phyloP scores from a whole-genome alignment of 2,113 vertebrate species.

The Accipiter virgatus region DNA sequence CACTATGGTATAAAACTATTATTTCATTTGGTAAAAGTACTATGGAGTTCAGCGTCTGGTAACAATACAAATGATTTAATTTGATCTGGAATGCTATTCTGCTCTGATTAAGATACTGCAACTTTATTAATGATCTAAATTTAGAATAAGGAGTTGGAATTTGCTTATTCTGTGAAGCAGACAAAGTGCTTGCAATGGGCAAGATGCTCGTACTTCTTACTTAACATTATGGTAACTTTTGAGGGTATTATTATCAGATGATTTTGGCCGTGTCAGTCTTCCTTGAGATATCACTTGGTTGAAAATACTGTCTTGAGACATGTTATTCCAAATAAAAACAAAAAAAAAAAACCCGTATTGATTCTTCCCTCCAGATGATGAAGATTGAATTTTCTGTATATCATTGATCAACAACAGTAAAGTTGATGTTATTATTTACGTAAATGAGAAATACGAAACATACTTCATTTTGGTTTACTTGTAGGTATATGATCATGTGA shows the following conservation, averaged over 20 bases:
- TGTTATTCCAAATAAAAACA: not conserved
- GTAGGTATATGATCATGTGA: not conserved
- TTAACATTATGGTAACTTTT: not conserved
- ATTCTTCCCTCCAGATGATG: not conserved
- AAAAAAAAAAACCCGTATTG: not conserved
- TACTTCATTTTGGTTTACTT: not conserved
- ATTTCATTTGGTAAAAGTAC: not conserved
- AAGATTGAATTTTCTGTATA: not conserved
- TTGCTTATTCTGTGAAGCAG: not conserved
- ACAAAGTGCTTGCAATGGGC: not conserved
- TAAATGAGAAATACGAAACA: not conserved
- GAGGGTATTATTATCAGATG: not conserved
- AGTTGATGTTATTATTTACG: not conserved
- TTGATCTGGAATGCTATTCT: not conserved
- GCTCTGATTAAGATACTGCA: not conserved
- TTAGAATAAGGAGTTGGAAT: not conserved
- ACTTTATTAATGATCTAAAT: not conserved
- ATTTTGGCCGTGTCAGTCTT: not conserved
- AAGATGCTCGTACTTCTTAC: not conserved
- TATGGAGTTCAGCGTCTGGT: not conserved
- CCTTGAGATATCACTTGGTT: not conserved
- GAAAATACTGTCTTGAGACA: not conserved
- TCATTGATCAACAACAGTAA: not conserved
- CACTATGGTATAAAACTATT: not conserved
- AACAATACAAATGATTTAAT: not conserved